phyloP scores from a whole-genome alignment of 2,797 vertebrate species.

The Bryconaethiops microstoma region DNA sequence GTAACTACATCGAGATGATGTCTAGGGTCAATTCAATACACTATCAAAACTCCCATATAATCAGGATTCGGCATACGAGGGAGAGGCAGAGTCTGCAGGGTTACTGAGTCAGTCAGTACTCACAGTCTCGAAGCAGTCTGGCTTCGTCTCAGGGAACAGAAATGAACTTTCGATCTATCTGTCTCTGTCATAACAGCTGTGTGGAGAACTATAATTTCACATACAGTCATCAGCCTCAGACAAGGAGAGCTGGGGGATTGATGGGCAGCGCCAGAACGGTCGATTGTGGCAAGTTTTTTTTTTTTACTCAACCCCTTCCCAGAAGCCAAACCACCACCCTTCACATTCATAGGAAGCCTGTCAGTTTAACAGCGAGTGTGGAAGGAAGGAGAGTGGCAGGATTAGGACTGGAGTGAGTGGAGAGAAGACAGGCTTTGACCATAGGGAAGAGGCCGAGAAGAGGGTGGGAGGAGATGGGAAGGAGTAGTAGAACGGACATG shows the following conservation, averaged over 20 bases:
- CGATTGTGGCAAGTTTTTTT: background rate
- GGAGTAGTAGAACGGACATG: background rate
- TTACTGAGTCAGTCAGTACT: background rate
- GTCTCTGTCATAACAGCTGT: constrained; percentile 41
- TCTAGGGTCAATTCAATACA: background rate
- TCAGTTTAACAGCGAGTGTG: constrained; percentile 1
- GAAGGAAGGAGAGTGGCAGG: background rate
- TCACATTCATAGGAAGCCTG: background rate
- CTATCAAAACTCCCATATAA: background rate
- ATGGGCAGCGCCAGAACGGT: background rate
- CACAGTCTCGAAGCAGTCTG: too few species aligned
- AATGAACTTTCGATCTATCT: constrained; percentile 5
- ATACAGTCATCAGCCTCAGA: constrained; percentile 13
- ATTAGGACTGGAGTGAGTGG: background rate
- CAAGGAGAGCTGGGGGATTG: constrained; percentile 3
- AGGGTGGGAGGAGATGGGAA: background rate
- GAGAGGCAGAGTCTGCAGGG: background rate
- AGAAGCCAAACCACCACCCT: background rate
- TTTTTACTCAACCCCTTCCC: too few species aligned
- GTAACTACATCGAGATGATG: too few species aligned
- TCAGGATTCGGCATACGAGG: background rate
- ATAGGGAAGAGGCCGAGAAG: background rate
- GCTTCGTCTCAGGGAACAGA: background rate
- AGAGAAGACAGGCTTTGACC: background rate
- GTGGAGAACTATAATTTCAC: constrained; percentile 31